Conservation (phyloP, 2,113 vertebrate genomes). For the Pterocles orientalis region DNA sequence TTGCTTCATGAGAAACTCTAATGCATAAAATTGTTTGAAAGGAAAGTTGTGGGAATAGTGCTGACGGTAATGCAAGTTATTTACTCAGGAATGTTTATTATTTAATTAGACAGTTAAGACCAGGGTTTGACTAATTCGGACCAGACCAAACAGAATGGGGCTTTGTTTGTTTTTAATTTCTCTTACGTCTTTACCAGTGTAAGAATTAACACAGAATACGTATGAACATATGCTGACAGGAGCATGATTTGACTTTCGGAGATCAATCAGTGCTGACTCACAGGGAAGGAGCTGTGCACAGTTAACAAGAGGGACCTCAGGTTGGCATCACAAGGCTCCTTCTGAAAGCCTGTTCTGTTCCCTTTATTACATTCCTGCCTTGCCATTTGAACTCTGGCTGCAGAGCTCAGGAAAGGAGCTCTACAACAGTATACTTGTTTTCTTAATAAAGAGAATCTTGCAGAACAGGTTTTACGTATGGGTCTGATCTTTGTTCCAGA, state of each 20-base stretch:
- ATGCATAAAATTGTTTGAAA: background rate
- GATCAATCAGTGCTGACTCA: background rate
- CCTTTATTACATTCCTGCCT: background rate
- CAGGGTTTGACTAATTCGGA: background rate
- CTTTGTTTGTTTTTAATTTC: background rate
- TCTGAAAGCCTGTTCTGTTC: background rate
- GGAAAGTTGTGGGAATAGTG: background rate
- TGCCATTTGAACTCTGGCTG: background rate
- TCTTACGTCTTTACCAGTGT: background rate
- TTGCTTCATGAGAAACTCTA: background rate
- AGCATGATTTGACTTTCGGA: background rate
- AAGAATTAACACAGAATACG: background rate
- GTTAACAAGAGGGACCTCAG: background rate
- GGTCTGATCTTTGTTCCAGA: constrained; percentile 88
- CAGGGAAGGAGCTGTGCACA: background rate
- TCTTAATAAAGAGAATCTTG: background rate
- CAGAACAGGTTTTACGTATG: constrained; percentile 64
- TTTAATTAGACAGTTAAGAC: background rate
- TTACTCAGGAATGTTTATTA: background rate
- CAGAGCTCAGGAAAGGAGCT: background rate
- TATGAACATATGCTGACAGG: background rate
- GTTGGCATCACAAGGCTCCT: background rate
- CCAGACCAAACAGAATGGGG: background rate
- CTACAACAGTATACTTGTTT: background rate
- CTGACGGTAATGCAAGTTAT: background rate